Evolutionary conservation across 2,113 vertebrate genomes (phyloP).

Genomic region (Mandrillus leucophaeus): DNA sequence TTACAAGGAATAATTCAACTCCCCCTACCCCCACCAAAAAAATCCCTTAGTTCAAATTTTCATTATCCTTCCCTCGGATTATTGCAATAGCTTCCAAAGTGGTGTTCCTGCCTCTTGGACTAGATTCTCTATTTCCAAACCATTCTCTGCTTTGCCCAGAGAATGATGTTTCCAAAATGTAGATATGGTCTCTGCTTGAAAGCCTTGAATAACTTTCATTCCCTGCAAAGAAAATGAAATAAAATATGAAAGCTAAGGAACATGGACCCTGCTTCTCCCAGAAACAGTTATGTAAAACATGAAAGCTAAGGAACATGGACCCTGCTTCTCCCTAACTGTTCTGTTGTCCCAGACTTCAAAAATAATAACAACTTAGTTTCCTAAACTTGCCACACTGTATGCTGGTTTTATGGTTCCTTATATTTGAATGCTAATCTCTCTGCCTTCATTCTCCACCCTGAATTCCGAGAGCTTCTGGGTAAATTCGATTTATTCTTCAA

Average conservation of each 20-base stretch:
- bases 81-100: not conserved
- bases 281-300: not conserved
- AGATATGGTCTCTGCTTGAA: not conserved
- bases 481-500: not conserved
- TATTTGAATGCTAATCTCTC: not conserved
- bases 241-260: not conserved
- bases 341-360: not conserved
- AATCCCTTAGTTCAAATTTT: not conserved
- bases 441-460: not conserved
- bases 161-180: not conserved
- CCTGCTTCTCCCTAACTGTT: not conserved
- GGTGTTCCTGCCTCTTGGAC: not conserved
- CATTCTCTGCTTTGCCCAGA: not conserved
- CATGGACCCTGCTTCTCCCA: not conserved
- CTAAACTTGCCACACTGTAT: not conserved
- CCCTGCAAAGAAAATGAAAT: conserved; percentile 17
- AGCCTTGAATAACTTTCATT: conserved; percentile 9
- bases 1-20: not conserved
- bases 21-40: not conserved
- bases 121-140: not conserved
- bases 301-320: not conserved
- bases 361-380: not conserved
- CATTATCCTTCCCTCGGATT: not conserved
- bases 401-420: not conserved
- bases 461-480: not conserved